phyloP scores from a whole-genome alignment of 92 coral and sea anemone genomes.

The Isaurus tuberculatus region DNA sequence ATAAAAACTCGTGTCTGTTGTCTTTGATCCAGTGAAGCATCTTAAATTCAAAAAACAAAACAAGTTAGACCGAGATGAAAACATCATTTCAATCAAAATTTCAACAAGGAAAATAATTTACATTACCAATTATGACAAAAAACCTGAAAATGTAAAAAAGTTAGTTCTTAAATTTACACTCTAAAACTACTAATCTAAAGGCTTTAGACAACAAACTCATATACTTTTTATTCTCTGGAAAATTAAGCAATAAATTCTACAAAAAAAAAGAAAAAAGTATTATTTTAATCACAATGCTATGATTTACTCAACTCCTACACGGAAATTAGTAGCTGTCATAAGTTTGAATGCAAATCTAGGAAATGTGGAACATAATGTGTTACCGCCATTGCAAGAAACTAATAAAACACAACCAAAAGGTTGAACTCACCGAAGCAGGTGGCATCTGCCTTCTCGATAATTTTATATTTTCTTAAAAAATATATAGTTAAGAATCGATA shows the following conservation, averaged over 20 bases:
- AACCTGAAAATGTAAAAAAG: not conserved
- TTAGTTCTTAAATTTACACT: not conserved
- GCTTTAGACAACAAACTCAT: not conserved
- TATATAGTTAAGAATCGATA: not conserved
- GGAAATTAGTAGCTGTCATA: slow-evolving; percentile 33
- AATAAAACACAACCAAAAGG: not conserved
- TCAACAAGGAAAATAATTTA: not conserved
- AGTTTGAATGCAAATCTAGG: slow-evolving; percentile 18
- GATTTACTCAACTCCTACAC: slow-evolving; percentile 14
- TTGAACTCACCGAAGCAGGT: slow-evolving; percentile 9
- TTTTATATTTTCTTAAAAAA: not conserved
- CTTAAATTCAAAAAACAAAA: slow-evolving; percentile 61
- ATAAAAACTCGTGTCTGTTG: slow-evolving; percentile 90
- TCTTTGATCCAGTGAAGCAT: slow-evolving; percentile 97
- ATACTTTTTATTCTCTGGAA: not conserved
- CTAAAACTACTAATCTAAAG: not conserved
- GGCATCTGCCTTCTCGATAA: not conserved
- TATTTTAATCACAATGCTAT: not conserved
- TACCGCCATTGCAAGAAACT: not conserved
- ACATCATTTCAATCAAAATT: slow-evolving; percentile 14
- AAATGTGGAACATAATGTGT: not conserved
- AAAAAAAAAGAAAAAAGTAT: not conserved
- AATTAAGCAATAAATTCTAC: not conserved
- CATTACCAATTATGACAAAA: not conserved
- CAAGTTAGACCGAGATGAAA: slow-evolving; percentile 30